Percentiles rank a stretch among this genome's conserved stretches.
These are phyloP conservation scores for Melanostigma gelatinosum DNA, from an alignment of 2,113 vertebrate species.

Conservation along the genomic window DNA sequence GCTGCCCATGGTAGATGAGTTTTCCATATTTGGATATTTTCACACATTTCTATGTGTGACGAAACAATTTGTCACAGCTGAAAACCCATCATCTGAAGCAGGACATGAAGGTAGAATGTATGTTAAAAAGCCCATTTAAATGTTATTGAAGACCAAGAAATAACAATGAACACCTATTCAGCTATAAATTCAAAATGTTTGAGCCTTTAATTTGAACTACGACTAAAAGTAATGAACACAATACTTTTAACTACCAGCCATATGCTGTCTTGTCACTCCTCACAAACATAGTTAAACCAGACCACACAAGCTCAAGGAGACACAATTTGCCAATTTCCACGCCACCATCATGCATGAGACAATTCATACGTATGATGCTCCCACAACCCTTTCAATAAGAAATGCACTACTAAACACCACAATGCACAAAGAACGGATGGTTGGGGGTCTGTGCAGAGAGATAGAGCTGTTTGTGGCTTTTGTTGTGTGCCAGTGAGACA, in stretches of 20 bases:
- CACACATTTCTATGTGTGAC: constrained; percentile 3
- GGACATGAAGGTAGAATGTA: constrained; percentile 10
- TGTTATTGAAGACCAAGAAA: neutral
- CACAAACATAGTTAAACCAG: constrained; percentile 40
- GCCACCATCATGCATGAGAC: constrained; percentile 61
- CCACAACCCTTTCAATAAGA: constrained; percentile 56
- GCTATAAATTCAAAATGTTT: constrained; percentile 10
- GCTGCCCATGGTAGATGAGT: neutral
- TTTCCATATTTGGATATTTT: constrained; percentile 16
- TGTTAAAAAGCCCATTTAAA: constrained; percentile 3
- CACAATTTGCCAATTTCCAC: constrained; percentile 67
- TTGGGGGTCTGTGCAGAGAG: constrained; percentile 52
- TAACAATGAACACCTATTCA: constrained; percentile 29
- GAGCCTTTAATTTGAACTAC: constrained; percentile 5
- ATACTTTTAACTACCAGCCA: neutral
- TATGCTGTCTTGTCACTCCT: constrained; percentile 23
- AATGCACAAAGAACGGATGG: constrained; percentile 34
- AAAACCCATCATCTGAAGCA: neutral
- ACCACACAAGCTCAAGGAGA: constrained; percentile 47
- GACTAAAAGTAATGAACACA: neutral
- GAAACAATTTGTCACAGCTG: constrained; percentile 16
- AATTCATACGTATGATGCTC: constrained; percentile 40
- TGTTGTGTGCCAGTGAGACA: constrained; percentile 66
- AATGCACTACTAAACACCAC: constrained; percentile 47
- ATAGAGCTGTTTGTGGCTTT: constrained; percentile 69